phyloP scores from a whole-genome alignment of 2,888 invertebrate genomes.

The Lamproptera curius region DNA sequence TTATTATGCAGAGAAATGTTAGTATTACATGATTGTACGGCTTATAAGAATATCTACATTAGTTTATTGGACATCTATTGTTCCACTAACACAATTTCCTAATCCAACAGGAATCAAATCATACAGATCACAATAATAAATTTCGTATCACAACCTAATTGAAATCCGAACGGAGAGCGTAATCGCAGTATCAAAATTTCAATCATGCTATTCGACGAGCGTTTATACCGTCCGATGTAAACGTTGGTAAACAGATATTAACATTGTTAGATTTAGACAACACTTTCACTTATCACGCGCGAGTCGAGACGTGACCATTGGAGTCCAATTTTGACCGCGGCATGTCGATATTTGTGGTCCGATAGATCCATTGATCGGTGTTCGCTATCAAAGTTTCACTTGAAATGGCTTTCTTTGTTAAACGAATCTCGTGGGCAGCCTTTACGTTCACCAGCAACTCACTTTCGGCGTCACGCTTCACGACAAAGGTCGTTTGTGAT shows the following conservation, averaged over 20 bases:
- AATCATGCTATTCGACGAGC: no score
- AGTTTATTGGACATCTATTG: no score
- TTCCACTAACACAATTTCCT: no score
- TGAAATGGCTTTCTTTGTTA: conserved; percentile 47
- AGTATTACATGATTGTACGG: no score
- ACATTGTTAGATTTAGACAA: neutral
- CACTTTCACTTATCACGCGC: conserved; percentile 50
- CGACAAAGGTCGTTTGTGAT: conserved; percentile 30
- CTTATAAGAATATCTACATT: no score
- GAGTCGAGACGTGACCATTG: conserved; percentile 37
- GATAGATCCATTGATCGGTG: conserved; percentile 48
- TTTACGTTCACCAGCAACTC: conserved; percentile 38
- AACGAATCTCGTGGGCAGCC: conserved; percentile 36
- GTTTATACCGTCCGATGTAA: no score
- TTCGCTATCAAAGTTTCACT: conserved; percentile 43
- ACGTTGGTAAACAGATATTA: conserved; percentile 1
- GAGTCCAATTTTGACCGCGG: conserved; percentile 33
- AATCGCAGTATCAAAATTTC: no score
- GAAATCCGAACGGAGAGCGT: no score
- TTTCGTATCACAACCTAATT: no score
- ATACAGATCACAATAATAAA: no score
- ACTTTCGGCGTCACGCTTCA: conserved; percentile 55
- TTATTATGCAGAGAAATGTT: no score
- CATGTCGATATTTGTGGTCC: conserved; percentile 33
- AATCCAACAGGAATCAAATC: no score